Percentiles rank a stretch among this genome's conserved stretches.
These are phyloP conservation scores for Homarus americanus DNA, from an alignment of 1,140 invertebrate genomes.

Conservation along the genomic window DNA sequence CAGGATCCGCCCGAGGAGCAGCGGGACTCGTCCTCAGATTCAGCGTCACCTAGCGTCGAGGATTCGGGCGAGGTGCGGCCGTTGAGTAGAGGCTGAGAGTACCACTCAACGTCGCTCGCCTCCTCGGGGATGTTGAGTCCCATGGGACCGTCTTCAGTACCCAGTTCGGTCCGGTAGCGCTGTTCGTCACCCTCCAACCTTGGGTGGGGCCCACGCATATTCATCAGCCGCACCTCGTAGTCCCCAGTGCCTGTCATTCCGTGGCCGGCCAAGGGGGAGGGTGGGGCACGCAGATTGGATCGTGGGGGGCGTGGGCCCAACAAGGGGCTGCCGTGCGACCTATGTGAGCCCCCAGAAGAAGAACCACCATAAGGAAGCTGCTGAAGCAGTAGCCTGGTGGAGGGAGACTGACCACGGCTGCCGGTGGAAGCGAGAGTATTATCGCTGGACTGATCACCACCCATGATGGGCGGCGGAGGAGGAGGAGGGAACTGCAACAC, in stretches of 20 bases:
- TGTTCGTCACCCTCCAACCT: constrained; percentile 18
- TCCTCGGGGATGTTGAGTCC: constrained; percentile 54
- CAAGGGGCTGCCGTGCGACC: constrained; percentile 64
- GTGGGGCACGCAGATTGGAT: constrained; percentile 41
- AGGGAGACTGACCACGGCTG: constrained; percentile 64
- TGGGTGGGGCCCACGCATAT: background rate
- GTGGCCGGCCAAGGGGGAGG: constrained; percentile 50
- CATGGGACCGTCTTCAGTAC: background rate
- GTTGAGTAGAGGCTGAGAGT: constrained; percentile 64
- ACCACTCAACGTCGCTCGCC: constrained; percentile 65
- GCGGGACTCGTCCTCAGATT: constrained; percentile 69
- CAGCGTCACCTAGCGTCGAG: constrained; percentile 70
- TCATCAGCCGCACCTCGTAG: constrained; percentile 60
- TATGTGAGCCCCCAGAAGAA: constrained; percentile 58
- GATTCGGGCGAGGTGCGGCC: constrained; percentile 72
- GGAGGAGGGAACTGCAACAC: constrained; percentile 73
- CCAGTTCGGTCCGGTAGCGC: constrained; percentile 24
- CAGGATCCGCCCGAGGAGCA: constrained; percentile 70
- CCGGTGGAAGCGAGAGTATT: constrained; percentile 72
- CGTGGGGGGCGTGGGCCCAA: constrained; percentile 57
- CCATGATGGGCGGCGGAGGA: constrained; percentile 54
- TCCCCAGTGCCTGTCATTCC: constrained; percentile 25
- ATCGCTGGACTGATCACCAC: constrained; percentile 61
- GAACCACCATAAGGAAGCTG: constrained; percentile 64
- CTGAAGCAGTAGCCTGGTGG: constrained; percentile 50